Percentiles rank a stretch among this genome's conserved stretches.
Evolutionary conservation across 2,113 vertebrate species (phyloP).

Genomic region (Neotoma lepida): DNA sequence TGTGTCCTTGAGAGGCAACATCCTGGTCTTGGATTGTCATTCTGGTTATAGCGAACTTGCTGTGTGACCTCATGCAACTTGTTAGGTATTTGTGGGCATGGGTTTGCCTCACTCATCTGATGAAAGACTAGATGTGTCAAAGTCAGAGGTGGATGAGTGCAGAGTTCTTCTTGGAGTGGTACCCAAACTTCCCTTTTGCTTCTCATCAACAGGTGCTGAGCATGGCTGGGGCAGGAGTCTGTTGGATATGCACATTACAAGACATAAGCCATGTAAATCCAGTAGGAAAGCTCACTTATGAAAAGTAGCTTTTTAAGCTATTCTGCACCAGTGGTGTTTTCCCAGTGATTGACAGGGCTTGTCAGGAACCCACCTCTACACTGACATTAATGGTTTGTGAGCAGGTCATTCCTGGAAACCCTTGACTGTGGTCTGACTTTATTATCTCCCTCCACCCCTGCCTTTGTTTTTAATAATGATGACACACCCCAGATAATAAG

Average conservation of each 20-base stretch:
- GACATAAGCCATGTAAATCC: background rate
- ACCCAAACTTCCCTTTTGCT: background rate
- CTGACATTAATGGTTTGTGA: conserved; percentile 46
- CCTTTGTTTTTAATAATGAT: conserved; percentile 79
- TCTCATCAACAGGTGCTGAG: background rate
- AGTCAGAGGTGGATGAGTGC: rapidly evolving
- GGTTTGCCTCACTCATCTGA: background rate
- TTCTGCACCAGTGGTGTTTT: background rate
- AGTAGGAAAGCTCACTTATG: background rate
- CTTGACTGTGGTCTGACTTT: conserved; percentile 66
- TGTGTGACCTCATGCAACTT: background rate
- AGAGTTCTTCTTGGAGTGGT: background rate
- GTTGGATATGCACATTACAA: conserved; percentile 23
- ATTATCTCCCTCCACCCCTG: conserved; percentile 67
- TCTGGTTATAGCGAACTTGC: background rate
- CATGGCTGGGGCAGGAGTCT: background rate
- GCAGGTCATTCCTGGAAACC: conserved; percentile 42
- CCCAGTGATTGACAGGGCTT: conserved; percentile 35
- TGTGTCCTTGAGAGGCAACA: background rate
- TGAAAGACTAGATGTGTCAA: background rate
- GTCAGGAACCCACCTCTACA: conserved; percentile 57
- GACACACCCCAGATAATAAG: conserved; percentile 78
- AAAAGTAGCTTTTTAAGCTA: conserved; percentile 3
- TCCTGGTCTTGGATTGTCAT: background rate
- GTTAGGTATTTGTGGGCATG: background rate